Percentiles rank a stretch among this genome's conserved stretches.
Conservation (phyloP, 2,113 vertebrate species). For the Gallinago media region DNA sequence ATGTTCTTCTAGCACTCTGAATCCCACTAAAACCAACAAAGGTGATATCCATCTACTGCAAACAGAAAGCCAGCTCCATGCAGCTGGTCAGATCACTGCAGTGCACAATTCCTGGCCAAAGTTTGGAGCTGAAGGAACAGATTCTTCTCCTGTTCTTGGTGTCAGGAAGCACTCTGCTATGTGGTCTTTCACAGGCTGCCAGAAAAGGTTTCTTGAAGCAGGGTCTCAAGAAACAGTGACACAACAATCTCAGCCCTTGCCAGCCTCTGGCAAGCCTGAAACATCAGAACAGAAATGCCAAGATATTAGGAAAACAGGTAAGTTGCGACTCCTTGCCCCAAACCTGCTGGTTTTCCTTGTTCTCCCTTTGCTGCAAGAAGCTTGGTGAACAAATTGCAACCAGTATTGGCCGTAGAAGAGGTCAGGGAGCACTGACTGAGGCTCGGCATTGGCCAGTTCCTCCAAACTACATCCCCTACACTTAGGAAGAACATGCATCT, state of each 20-base stretch:
- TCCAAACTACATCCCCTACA: accelerated
- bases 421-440: background rate
- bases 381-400: background rate
- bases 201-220: background rate
- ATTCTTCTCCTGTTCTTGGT: background rate
- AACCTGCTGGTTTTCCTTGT: background rate
- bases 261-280: background rate
- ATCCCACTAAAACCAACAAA: background rate
- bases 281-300: background rate
- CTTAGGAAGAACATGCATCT: background rate
- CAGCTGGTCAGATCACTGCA: background rate
- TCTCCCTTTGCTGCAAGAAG: background rate
- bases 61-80: background rate
- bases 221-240: background rate
- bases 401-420: background rate
- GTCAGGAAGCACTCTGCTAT: background rate
- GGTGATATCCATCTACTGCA: background rate
- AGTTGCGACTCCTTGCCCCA: background rate
- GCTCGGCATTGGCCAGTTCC: background rate
- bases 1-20: background rate
- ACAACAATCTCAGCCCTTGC: background rate
- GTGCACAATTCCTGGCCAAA: background rate
- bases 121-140: background rate
- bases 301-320: background rate
- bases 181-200: background rate